These are phyloP conservation scores for Sylvicola cinctus DNA, from an alignment of 2,888 invertebrate genomes.

Conservation along the genomic window DNA sequence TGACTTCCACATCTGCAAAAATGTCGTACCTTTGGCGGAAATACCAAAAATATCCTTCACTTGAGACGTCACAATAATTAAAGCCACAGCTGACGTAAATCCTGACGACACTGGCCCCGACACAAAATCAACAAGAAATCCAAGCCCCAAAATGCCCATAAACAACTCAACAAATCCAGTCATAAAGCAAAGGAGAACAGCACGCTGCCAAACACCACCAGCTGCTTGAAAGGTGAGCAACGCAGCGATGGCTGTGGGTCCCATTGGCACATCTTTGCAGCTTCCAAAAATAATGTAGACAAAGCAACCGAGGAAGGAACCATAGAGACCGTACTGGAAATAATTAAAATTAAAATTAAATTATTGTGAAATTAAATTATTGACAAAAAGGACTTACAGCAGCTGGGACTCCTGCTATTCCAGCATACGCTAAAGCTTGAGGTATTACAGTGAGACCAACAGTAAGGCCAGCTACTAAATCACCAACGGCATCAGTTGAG, in stretches of 20 bases:
- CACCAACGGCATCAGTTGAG: constrained; percentile 51
- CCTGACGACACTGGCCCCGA: constrained; percentile 77
- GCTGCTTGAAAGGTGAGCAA: constrained; percentile 65
- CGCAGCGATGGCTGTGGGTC: constrained; percentile 82
- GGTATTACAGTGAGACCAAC: constrained; percentile 88
- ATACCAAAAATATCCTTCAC: constrained; percentile 65
- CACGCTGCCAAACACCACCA: constrained; percentile 33
- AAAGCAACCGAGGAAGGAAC: constrained; percentile 82
- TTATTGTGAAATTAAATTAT: not conserved
- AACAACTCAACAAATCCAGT: constrained; percentile 52
- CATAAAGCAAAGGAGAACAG: constrained; percentile 53
- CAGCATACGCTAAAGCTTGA: constrained; percentile 66
- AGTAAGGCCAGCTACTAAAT: constrained; percentile 77
- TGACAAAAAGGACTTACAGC: constrained; percentile 26
- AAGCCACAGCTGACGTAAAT: constrained; percentile 75
- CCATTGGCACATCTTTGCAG: constrained; percentile 80
- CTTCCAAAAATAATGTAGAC: constrained; percentile 80
- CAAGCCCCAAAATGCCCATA: constrained; percentile 67
- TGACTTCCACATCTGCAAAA: constrained; percentile 55
- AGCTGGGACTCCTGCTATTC: constrained; percentile 56
- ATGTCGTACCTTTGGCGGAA: constrained; percentile 47
- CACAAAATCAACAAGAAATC: constrained; percentile 75
- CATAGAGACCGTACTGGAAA: constrained; percentile 69
- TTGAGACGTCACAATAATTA: constrained; percentile 78
- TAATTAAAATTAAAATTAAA: not conserved